Evolutionary conservation across 64 coral and sea anemone species (phyloP), one percentile per base, ranked within the genome.

Genomic region (Acropora tenuis): DNA sequence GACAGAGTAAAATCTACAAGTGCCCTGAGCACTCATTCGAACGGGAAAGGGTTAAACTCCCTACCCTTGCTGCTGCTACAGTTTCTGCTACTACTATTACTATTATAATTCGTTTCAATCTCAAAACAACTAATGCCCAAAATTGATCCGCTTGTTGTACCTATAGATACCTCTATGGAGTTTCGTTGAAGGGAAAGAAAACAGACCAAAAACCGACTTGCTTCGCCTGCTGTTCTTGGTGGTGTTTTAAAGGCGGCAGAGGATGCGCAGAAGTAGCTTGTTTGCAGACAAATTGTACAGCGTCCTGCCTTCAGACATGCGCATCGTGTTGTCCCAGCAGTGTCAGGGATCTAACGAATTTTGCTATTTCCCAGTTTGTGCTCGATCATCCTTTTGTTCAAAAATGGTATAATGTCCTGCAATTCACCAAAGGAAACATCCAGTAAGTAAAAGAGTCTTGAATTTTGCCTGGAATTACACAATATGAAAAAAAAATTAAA

Each of bases 391-490:
- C 93, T 43, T 94, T 72, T 78, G 88, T 94, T 2, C 92, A 94
- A 60, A 89, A 68, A 41, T 94, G 87, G 86, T 94, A 94, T 46
- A 94, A 94, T 75, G 92, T 94, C 1, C 47, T 94, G 43, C 92
- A 94, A 48, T 90, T 90, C 74, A 94, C 92, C 53, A 94, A 89
- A 55, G 87, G 87, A 76, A 94, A 86, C 18, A 41, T 85, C 4
- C 84, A 89, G 92, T 93, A 45, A 93, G 87, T 88, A 4, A 4
- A 30, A 30, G 30, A 30, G 30, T 30, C 30, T 30, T 30, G 30
- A 30, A 30, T 30, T 30, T 30, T 30, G 30, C 30, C 30, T 30
- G 30, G 30, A 30, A 30, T 30, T 30, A 30, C 30, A 30, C 30
- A 30, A 30, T 30, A 30, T 30, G 30, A 30, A 30, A 30, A 30